Percentiles rank a stretch among this genome's conserved stretches.
Evolutionary conservation across 2,888 invertebrate species (phyloP).

Genomic region (Crepidodera aurea): DNA sequence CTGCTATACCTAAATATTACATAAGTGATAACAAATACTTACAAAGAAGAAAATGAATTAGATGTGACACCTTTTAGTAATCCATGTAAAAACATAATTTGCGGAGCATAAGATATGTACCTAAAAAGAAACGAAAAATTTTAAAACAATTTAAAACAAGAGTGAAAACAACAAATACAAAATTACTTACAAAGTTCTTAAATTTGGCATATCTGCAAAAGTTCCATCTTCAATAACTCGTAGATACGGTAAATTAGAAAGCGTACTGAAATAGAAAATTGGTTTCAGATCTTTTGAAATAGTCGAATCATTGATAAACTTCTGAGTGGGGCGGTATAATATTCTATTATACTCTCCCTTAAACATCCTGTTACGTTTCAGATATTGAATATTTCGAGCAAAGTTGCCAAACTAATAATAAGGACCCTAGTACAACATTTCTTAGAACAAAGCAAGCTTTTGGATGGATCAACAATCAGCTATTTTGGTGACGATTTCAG

Average conservation of each 20-base stretch:
- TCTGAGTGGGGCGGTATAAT: too few species aligned
- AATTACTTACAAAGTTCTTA: conserved; percentile 59
- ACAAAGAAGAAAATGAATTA: conserved; percentile 69
- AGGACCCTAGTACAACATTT: too few species aligned
- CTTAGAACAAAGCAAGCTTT: too few species aligned
- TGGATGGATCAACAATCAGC: too few species aligned
- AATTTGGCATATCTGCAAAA: conserved; percentile 67
- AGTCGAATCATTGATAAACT: too few species aligned
- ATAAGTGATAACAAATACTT: too few species aligned
- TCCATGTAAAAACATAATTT: conserved; percentile 65
- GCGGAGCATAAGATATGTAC: conserved; percentile 74
- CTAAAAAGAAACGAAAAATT: conserved; percentile 62
- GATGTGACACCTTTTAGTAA: conserved; percentile 63
- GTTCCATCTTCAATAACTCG: conserved; percentile 67
- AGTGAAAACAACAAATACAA: conserved; percentile 1
- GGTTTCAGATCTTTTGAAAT: neutral
- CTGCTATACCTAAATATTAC: too few species aligned
- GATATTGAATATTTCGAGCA: too few species aligned
- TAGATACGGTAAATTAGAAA: conserved; percentile 66
- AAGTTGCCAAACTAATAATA: too few species aligned
- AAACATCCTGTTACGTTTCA: too few species aligned
- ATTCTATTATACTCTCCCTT: too few species aligned
- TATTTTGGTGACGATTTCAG: too few species aligned
- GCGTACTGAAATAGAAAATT: conserved; percentile 64
- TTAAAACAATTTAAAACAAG: conserved; percentile 1